Evolutionary conservation across 2,888 invertebrate species (phyloP).

Genomic region (Cabera pusaria): DNA sequence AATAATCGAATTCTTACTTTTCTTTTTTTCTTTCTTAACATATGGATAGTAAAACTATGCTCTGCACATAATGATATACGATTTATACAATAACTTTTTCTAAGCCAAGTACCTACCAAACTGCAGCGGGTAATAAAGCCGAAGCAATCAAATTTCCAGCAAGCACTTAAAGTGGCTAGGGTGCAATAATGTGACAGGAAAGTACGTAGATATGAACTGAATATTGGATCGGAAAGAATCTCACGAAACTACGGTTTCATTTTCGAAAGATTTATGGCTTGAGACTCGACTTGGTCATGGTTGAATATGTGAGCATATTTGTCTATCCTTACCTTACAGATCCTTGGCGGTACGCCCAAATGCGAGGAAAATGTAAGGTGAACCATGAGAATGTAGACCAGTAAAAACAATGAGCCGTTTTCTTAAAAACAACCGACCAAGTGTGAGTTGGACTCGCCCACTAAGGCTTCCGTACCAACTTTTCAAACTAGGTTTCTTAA

Average conservation of each 20-base stretch:
- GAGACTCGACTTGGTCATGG: conserved; percentile 1
- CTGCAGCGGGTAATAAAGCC: conserved; percentile 8
- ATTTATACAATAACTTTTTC: too few relatives aligned
- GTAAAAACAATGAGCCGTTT: too few relatives aligned
- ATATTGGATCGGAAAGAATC: conserved; percentile 9
- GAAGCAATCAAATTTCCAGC: conserved; percentile 8
- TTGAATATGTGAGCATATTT: background rate
- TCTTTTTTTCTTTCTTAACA: too few relatives aligned
- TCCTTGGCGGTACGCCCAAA: conserved; percentile 1
- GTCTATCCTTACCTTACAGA: background rate
- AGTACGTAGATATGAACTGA: conserved; percentile 2
- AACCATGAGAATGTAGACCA: too few relatives aligned
- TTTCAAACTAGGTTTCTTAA: too few relatives aligned
- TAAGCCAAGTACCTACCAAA: background rate
- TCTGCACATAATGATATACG: too few relatives aligned
- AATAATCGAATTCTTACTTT: too few relatives aligned
- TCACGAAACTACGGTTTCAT: conserved; percentile 4
- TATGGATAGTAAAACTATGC: too few relatives aligned
- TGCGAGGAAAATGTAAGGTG: too few relatives aligned
- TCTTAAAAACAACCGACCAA: too few relatives aligned
- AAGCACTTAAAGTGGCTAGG: conserved; percentile 6
- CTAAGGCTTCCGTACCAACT: too few relatives aligned
- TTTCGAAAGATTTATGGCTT: conserved; percentile 13
- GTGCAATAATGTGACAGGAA: conserved; percentile 2
- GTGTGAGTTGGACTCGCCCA: too few relatives aligned